Conservation (phyloP, 2,888 invertebrate species). For the Dicyrtoma fusca region DNA sequence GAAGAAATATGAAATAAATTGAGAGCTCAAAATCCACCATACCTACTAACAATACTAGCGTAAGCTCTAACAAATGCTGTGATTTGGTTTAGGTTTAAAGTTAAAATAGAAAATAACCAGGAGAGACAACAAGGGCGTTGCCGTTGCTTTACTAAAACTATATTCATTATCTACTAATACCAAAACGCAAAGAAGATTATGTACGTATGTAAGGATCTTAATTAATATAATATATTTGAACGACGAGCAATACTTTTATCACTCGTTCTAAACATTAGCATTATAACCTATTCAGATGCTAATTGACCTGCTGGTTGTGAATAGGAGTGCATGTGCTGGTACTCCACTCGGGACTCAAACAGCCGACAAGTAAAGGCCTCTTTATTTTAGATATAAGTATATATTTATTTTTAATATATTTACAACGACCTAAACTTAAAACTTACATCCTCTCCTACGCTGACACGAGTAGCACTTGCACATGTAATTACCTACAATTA, state of each 20-base stretch:
- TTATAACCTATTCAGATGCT: constrained; percentile 27
- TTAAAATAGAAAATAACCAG: not conserved
- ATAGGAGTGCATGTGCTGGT: constrained; percentile 9
- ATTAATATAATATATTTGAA: constrained; percentile 10
- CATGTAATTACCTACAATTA: not conserved
- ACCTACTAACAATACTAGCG: not conserved
- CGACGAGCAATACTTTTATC: constrained; percentile 21
- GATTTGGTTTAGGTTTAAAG: not conserved
- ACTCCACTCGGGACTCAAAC: not conserved
- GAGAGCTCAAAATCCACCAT: not conserved
- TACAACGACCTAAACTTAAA: not conserved
- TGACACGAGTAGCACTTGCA: not conserved
- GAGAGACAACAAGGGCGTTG: constrained; percentile 1
- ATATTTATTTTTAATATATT: not conserved
- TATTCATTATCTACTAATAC: constrained; percentile 20
- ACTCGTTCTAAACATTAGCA: constrained; percentile 21
- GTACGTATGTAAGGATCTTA: not conserved
- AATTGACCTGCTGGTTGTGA: constrained; percentile 24
- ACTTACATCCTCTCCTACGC: not conserved
- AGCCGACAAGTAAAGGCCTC: not conserved
- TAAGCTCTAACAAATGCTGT: not conserved
- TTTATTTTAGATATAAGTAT: not conserved
- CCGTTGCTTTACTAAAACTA: constrained; percentile 14
- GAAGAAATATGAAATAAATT: not conserved
- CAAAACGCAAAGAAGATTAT: constrained; percentile 14